These are phyloP conservation scores for Anser cygnoides DNA, from an alignment of 2,113 vertebrate genomes.

Conservation along the genomic window DNA sequence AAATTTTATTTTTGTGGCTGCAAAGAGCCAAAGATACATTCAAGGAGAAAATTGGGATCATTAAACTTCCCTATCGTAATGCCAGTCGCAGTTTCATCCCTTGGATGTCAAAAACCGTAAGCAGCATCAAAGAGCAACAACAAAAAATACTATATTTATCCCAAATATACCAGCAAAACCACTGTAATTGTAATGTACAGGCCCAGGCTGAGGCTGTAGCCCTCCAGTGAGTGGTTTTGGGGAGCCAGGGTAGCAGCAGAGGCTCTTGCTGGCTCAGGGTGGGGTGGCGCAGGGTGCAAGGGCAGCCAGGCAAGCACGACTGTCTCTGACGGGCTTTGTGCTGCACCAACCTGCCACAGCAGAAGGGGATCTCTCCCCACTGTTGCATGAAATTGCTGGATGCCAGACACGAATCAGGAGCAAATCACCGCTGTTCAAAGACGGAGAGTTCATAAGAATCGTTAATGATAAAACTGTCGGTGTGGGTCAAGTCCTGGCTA, in stretches of 20 bases:
- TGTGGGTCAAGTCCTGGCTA: not conserved
- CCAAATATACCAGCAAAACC: not conserved
- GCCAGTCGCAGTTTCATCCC: not conserved
- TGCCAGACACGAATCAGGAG: not conserved
- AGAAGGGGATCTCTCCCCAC: not conserved
- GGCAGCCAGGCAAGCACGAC: not conserved
- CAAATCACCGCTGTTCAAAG: not conserved
- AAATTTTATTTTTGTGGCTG: constrained; percentile 23
- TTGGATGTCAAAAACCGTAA: not conserved
- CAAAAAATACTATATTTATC: not conserved
- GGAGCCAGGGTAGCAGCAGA: accelerated
- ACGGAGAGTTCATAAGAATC: not conserved
- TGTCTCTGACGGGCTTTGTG: not conserved
- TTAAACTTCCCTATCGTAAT: not conserved
- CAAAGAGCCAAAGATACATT: constrained; percentile 10
- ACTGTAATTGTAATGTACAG: accelerated
- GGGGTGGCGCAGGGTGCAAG: not conserved
- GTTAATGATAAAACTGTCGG: not conserved
- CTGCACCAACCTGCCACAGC: not conserved
- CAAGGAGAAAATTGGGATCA: not conserved
- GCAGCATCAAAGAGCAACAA: not conserved
- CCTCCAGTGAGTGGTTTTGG: not conserved
- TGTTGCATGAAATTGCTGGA: not conserved
- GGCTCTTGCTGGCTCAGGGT: not conserved
- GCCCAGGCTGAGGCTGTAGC: not conserved